A percentile compares a stretch with the other conserved stretches of the same genome.
phyloP scores from a whole-genome alignment of 2,888 invertebrate species.

The Plagodis pulveraria region DNA sequence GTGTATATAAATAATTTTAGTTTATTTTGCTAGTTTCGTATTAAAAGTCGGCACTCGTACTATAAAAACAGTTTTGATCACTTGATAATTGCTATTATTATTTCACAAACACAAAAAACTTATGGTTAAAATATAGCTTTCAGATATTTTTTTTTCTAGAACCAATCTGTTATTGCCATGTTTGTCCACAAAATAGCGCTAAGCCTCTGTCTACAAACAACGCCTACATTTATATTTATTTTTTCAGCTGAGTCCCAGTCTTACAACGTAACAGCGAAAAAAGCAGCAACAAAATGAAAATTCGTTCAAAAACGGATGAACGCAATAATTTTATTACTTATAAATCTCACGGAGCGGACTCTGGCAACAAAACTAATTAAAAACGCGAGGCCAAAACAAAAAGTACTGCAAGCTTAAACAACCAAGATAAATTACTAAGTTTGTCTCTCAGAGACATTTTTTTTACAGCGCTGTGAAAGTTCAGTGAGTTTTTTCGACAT shows the following conservation, averaged over 20 bases:
- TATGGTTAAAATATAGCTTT: no score
- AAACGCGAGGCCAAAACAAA: slow-evolving; percentile 60
- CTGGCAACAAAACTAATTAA: slow-evolving; percentile 71
- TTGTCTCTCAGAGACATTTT: slow-evolving; percentile 54
- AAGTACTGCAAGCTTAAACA: slow-evolving; percentile 60
- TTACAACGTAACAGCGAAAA: slow-evolving; percentile 1
- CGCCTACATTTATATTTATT: background rate
- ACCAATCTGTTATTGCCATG: no score
- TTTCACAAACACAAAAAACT: no score
- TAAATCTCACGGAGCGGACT: slow-evolving; percentile 56
- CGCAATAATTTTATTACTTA: slow-evolving; percentile 59
- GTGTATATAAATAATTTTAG: no score
- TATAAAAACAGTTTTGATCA: no score
- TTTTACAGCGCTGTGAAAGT: slow-evolving; percentile 37
- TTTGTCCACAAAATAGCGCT: no score
- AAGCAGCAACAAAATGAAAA: slow-evolving; percentile 6
- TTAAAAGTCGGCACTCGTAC: no score
- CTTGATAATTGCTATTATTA: no score
- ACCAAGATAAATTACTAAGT: slow-evolving; percentile 74
- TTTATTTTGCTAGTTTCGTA: no score
- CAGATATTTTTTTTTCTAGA: no score
- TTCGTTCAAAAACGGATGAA: slow-evolving; percentile 21
- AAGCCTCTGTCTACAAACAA: no score
- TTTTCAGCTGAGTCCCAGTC: background rate
- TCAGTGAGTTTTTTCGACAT: slow-evolving; percentile 32